Base-by-base conservation (phyloP, 2,113 vertebrate species). In the Brachyhypopomus gauderio region DNA sequence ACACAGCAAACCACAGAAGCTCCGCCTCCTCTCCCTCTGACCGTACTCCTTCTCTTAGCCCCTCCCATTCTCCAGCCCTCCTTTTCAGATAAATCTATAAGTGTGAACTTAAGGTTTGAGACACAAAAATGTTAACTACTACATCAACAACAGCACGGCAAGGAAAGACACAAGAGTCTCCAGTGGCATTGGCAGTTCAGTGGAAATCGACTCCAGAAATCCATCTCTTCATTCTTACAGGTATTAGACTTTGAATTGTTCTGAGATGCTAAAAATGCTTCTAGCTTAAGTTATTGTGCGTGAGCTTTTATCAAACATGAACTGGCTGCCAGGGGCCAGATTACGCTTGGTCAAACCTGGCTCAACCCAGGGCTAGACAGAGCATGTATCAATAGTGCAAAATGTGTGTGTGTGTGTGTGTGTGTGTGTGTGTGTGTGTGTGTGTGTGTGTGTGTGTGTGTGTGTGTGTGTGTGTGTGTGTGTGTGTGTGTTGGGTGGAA, bases 1-100 rank as follows among this genome's bases (percentile, higher is more conserved):
- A 78, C 9, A 27, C 67, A 56, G 62, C 25, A 67, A 70, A 75
- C 36, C 70, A 55, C 19, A 62, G 22, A 23, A 34, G 64, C 75
- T 85, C 79, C 76, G 78, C 79, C 80, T 83, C 66, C 59, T 16
- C 27, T 66, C 12, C 55, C 27, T 79, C 71, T 58, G 71, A 82
- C 34, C 62, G 77, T 62, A 22, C 23, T 16, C 55, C 52, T 23
- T 38, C 30, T 63, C 12, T 52, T 11, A 3, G 45, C 41, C 59
- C 52, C 59, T 73, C 60, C 69, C 48, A 77, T 79, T 70, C 41
- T 14, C 59, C 62, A 71, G 72, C 17, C 38, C 62, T 34, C 1
- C 16, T 69, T 75, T 1, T 74, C 70, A 66, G 58, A 84, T 69
- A 71, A 73, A 58, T 41, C 17, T 58, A 48, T 80, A 36, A 77